Evolutionary conservation across 2,113 vertebrate species (phyloP).

Genomic region (Menidia beryllina): DNA sequence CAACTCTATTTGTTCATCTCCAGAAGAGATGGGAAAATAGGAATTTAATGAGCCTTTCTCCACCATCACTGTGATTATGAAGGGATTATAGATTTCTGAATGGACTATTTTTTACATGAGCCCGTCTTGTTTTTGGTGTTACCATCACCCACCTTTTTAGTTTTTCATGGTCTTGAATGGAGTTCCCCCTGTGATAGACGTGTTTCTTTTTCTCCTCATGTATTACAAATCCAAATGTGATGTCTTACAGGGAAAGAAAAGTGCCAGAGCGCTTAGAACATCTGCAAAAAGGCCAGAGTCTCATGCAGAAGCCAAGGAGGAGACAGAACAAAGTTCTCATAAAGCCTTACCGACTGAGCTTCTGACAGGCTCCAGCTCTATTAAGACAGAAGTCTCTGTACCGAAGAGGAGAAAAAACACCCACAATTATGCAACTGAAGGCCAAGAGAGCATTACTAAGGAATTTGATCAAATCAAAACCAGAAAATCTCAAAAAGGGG

Average conservation of each 20-base stretch:
- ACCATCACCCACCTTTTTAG: not conserved
- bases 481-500: not conserved
- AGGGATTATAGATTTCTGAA: constrained; percentile 18
- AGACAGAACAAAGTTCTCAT: not conserved
- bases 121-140: not conserved
- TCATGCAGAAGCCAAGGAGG: constrained; percentile 7
- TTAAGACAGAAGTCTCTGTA: constrained; percentile 25
- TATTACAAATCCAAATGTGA: constrained; percentile 18
- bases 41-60: not conserved
- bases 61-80: constrained; percentile 28
- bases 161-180: not conserved
- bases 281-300: constrained; percentile 15
- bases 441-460: constrained; percentile 54
- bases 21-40: constrained; percentile 16
- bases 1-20: constrained; percentile 29
- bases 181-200: not conserved
- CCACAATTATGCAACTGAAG: constrained; percentile 32
- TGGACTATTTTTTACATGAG: constrained; percentile 12
- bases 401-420: constrained; percentile 28
- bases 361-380: constrained; percentile 32
- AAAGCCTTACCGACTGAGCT: constrained; percentile 50
- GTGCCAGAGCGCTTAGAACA: constrained; percentile 23
- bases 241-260: constrained; percentile 52
- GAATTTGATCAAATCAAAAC: constrained; percentile 2
- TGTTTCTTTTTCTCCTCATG: constrained; percentile 6